These are phyloP conservation scores for Dendronephthya gigantea DNA, from an alignment of 64 coral and sea anemone genomes.

Conservation along the genomic window DNA sequence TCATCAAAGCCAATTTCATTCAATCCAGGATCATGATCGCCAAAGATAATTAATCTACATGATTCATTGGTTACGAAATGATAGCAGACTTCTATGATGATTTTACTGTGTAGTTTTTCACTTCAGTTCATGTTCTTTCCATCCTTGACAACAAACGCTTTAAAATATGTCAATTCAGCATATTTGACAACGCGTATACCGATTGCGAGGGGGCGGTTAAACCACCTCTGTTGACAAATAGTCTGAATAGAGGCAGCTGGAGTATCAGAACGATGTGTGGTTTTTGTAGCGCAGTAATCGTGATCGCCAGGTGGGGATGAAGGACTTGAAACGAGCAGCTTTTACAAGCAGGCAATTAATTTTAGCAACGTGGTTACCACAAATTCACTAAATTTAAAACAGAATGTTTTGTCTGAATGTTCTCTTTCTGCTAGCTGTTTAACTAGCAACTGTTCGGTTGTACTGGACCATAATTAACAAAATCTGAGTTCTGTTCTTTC, in stretches of 20 bases:
- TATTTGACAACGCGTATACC: not conserved
- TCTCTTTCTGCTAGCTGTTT: no score
- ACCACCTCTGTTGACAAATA: no score
- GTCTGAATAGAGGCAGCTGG: not conserved
- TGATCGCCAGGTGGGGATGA: not conserved
- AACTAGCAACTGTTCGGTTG: no score
- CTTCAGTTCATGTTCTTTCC: not conserved
- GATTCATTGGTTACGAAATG: not conserved
- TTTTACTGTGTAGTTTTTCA: not conserved
- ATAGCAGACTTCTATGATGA: not conserved
- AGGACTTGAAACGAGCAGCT: no score
- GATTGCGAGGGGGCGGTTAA: not conserved
- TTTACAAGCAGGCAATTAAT: no score
- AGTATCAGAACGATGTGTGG: not conserved
- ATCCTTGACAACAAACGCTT: not conserved
- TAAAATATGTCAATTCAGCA: not conserved
- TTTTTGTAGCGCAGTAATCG: not conserved
- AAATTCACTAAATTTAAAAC: no score
- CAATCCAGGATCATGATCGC: not conserved
- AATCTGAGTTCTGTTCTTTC: not conserved
- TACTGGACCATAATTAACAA: no score
- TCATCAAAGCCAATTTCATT: not conserved
- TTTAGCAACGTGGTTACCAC: no score
- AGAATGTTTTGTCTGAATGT: no score
- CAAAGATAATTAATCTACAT: not conserved